Percentiles rank a stretch among this genome's conserved stretches.
Evolutionary conservation across 2,113 vertebrate genomes (phyloP).

Genomic region (Potamarius usumacintae): DNA sequence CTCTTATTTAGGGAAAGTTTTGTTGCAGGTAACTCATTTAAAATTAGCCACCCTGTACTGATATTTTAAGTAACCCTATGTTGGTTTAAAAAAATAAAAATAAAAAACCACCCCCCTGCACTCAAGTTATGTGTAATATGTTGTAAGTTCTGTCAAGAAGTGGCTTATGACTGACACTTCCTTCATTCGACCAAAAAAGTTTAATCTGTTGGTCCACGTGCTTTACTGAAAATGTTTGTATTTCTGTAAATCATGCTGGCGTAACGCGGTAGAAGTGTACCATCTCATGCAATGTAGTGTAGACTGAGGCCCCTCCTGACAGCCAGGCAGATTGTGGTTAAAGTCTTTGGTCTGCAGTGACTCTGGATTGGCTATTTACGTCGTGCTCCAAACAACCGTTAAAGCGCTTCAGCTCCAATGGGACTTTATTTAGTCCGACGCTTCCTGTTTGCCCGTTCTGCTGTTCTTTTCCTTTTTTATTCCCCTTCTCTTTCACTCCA

Average conservation of each 20-base stretch:
- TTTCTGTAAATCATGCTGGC: not conserved
- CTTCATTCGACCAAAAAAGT: not conserved
- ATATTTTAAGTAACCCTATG: no score
- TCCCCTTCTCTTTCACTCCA: conserved; percentile 35
- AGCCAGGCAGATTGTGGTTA: conserved; percentile 19
- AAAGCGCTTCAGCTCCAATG: conserved; percentile 33
- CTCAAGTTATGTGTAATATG: no score
- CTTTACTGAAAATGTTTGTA: not conserved
- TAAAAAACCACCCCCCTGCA: no score
- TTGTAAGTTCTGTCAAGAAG: not conserved
- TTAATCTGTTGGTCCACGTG: not conserved
- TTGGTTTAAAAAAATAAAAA: no score
- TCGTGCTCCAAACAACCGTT: conserved; percentile 37
- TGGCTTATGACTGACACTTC: not conserved
- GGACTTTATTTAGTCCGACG: conserved; percentile 69
- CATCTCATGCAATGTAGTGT: not conserved
- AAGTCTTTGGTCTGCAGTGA: conserved; percentile 18
- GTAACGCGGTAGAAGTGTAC: not conserved
- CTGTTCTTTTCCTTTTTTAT: not conserved
- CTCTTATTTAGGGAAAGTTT: no score
- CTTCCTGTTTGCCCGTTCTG: conserved; percentile 71
- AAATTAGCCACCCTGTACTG: no score
- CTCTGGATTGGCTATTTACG: conserved; percentile 47
- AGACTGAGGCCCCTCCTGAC: not conserved
- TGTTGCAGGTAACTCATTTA: no score